Evolutionary conservation across 2,797 vertebrate genomes (phyloP), one percentile per base, ranked within the genome.

Genomic region (Ibycter americanus): DNA sequence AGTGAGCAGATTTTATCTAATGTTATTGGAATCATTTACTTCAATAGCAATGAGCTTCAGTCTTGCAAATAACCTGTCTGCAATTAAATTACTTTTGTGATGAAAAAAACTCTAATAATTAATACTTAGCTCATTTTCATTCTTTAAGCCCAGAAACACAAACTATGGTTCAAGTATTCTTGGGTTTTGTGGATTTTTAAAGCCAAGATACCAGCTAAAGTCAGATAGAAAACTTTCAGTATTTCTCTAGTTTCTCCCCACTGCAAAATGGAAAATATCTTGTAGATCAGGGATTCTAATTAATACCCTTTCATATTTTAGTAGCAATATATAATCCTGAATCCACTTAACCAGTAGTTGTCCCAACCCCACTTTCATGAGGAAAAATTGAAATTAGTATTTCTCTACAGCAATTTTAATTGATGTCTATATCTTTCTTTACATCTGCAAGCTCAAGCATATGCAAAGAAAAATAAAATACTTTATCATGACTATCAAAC

Each of bases 1-100:
- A 95, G 93, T 32, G 2, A 87, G 42, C 14, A 87, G 38, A 55
- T 82, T 96, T 97, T 95, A 89, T 82, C 58, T 95, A 82, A 73
- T 0, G 0, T 93, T 95, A 90, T 73, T 56, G 77, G 76, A 65
- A 90, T 94, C 5, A 61, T 92, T 96, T 94, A 91, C 88, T 96
- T 97, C 67, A 95, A 58, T 27, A 87, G 17, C 54, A 95, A 55
- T 59, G 21, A 89, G 11, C 13, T 95, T 97, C 87, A 91, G 21
- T 95, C 65, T 89, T 79, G 29, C 93, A 96, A 97, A 91, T 38
- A 97, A 71, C 76, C 21, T 92, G 34, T 83, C 58, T 92, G 40
- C 27, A 92, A 62, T 90, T 36, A 36, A 97, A 92, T 87, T 21
- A 95, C 59, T 55, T 94, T 76, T 95, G 36, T 27, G 49, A 95